Evolutionary conservation across 2,113 vertebrate genomes (phyloP), one percentile per base, ranked within the genome.

Genomic region (Pteropus alecto): DNA sequence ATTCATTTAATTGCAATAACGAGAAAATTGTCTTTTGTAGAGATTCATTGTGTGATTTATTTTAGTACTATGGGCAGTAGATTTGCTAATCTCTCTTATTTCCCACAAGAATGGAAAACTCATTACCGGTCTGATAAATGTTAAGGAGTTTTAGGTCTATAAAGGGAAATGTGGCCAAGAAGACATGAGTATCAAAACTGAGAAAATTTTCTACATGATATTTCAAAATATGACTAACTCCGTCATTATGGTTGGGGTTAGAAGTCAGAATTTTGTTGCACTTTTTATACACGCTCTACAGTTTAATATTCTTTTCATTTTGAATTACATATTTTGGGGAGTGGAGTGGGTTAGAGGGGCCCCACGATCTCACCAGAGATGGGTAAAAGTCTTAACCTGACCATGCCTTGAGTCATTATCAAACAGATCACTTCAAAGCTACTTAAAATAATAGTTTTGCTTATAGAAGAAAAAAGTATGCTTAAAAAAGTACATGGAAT

Each of bases 1-100:
- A 58, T 30, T 26, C 35, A 63, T n/a, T 58, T 46, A 22, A 28
- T 67, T 94, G 38, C 35, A 77, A 76, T 46, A 89, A 68, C 28
- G 30, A 46, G 30, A 85, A 81, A 43, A 56, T 63, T 76, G n/a
- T 82, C 58, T 68, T 96, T 90, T 21, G 46, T 46, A 68, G 88
- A 92, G 81, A 68, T 76, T 41, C 21, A 38, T 28, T 88, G 10
- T n/a, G 48, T 71, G 68, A 77, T 93, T 90, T 93, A 93, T 87
- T 54, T 82, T 21, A 60, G 46, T 28, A 26, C 14, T 67, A 14
- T 43, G 38, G n/a, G 30, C 11, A 74, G 33, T 10, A 56, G 15
- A 56, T 35, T 90, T 90, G 28, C 58, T 51, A 77, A 82, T 76
- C 35, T 76, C n/a, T 51, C 15, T 63, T 46, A 11, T 92, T 61